phyloP scores from a whole-genome alignment of 2,888 invertebrate genomes.

The Pristionchus entomophagus region DNA sequence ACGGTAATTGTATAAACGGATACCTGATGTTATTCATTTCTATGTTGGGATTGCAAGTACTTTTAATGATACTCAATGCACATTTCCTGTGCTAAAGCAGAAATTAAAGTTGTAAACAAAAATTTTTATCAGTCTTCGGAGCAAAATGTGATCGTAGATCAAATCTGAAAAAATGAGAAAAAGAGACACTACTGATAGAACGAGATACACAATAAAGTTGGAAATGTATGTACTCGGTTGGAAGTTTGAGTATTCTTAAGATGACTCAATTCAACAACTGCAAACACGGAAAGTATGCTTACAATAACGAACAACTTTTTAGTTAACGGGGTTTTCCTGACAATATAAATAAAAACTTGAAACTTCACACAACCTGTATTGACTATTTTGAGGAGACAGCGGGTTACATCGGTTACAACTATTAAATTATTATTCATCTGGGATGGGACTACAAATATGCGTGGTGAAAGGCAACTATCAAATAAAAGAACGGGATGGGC shows the following conservation, averaged over 20 bases:
- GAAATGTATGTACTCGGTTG: background rate
- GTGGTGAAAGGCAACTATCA: background rate
- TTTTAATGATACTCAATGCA: too few relatives aligned
- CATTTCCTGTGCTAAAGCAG: too few relatives aligned
- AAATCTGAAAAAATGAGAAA: background rate
- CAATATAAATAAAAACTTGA: background rate
- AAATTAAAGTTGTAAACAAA: too few relatives aligned
- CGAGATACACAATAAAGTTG: background rate
- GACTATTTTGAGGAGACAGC: background rate
- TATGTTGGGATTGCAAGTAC: too few relatives aligned
- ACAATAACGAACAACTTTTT: background rate
- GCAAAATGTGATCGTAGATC: background rate
- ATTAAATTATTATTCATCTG: constrained; percentile 8
- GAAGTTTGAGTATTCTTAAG: background rate
- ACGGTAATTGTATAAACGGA: too few relatives aligned
- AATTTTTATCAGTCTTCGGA: background rate
- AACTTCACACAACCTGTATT: background rate
- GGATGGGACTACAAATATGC: background rate
- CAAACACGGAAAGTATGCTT: background rate
- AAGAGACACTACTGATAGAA: background rate
- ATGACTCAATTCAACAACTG: background rate
- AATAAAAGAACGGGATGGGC: background rate
- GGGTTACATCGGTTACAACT: background rate
- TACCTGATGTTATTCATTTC: too few relatives aligned
- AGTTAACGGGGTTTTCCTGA: background rate